A percentile compares a stretch with the other conserved stretches of the same genome.
Conservation (phyloP, 2,888 invertebrate species). For the Thereva unica region DNA sequence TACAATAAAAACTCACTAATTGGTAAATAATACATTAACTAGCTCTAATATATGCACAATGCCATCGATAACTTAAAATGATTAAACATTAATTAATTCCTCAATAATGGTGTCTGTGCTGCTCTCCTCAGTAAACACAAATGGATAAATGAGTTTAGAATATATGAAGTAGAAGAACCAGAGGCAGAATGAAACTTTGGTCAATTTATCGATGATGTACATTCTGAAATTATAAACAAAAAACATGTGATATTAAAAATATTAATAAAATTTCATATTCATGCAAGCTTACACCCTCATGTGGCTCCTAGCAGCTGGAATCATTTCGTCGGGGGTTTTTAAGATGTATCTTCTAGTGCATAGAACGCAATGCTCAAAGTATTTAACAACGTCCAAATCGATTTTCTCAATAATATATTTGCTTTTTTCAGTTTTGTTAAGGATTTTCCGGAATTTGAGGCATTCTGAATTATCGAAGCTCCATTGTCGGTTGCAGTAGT, state of each 20-base stretch:
- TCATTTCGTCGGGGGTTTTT: constrained; percentile 78
- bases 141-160: no score
- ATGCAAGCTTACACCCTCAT: constrained; percentile 72
- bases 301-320: constrained; percentile 78
- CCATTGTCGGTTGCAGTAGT: constrained; percentile 92
- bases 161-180: no score
- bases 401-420: constrained; percentile 70
- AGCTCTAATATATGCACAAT: no score
- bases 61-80: no score
- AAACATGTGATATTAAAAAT: not conserved
- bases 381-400: constrained; percentile 74
- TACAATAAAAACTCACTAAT: no score
- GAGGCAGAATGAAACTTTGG: no score
- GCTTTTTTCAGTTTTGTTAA: constrained; percentile 69
- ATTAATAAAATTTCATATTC: not conserved
- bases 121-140: no score
- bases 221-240: constrained; percentile 58
- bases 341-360: constrained; percentile 80
- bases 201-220: constrained; percentile 63
- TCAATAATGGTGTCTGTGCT: no score
- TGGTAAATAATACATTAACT: no score
- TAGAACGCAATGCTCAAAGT: constrained; percentile 81
- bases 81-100: no score
- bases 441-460: constrained; percentile 61
- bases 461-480: constrained; percentile 77